Evolutionary conservation across 1,140 invertebrate genomes (phyloP).

Genomic region (Zelostemma sp.): DNA sequence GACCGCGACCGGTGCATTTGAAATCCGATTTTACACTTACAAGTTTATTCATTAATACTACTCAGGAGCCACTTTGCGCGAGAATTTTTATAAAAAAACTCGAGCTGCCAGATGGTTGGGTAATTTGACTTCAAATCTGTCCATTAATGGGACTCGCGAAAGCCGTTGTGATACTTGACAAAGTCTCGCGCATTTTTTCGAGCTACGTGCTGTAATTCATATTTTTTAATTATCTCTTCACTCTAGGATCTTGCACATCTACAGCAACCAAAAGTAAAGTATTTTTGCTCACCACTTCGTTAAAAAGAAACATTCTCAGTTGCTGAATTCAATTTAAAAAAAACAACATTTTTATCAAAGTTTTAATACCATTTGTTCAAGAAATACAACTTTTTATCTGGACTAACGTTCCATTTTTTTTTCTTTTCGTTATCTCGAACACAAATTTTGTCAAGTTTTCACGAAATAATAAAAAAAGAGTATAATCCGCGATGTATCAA

Average conservation of each 20-base stretch:
- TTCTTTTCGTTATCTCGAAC: too few relatives aligned
- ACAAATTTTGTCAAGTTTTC: background rate
- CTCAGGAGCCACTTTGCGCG: slow-evolving; percentile 22
- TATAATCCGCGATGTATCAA: slow-evolving; percentile 18
- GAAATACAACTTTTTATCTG: too few relatives aligned
- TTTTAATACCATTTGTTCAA: too few relatives aligned
- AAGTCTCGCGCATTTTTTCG: background rate
- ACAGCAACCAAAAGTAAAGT: too few relatives aligned
- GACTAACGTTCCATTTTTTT: too few relatives aligned
- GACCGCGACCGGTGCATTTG: slow-evolving; percentile 13
- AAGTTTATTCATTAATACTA: slow-evolving; percentile 33
- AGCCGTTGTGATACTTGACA: background rate
- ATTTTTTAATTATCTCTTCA: background rate
- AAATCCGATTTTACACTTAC: slow-evolving; percentile 32
- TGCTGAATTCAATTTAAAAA: too few relatives aligned
- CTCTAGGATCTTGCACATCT: too few relatives aligned
- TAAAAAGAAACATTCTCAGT: too few relatives aligned
- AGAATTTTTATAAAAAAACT: slow-evolving; percentile 5
- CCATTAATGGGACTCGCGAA: slow-evolving; percentile 24
- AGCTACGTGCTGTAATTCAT: background rate
- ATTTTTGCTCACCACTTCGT: too few relatives aligned
- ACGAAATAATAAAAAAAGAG: slow-evolving; percentile 15
- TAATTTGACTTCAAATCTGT: background rate
- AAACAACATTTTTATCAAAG: too few relatives aligned
- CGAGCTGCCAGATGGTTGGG: background rate